Percentiles rank a stretch among this genome's conserved stretches.
These are phyloP conservation scores for Eustalomyia histrio DNA, from an alignment of 2,888 invertebrate genomes.

Conservation along the genomic window DNA sequence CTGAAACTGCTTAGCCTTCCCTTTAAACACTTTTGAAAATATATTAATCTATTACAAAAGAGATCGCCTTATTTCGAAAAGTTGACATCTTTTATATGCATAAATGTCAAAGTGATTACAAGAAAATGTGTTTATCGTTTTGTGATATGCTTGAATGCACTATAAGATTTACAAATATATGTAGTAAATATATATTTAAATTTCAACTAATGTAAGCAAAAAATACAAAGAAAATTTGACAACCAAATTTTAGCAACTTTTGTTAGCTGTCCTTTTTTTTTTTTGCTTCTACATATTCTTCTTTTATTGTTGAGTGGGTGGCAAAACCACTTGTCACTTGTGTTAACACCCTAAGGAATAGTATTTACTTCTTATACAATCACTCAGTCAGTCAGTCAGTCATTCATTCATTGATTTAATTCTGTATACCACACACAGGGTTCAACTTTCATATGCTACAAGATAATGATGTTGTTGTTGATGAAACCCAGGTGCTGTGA, in stretches of 20 bases:
- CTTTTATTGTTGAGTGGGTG: slow-evolving; percentile 21
- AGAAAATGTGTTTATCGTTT: slow-evolving; percentile 77
- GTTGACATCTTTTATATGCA: slow-evolving; percentile 72
- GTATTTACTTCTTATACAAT: slow-evolving; percentile 40
- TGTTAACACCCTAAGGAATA: slow-evolving; percentile 62
- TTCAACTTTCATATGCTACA: slow-evolving; percentile 38
- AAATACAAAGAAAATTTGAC: slow-evolving; percentile 38
- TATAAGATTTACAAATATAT: slow-evolving; percentile 52
- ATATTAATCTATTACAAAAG: background rate
- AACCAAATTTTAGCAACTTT: slow-evolving; percentile 55
- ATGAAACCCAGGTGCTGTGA: slow-evolving; percentile 76
- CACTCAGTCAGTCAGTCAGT: slow-evolving; percentile 31
- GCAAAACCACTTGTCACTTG: slow-evolving; percentile 62
- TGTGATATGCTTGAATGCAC: slow-evolving; percentile 74
- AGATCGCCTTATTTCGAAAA: slow-evolving; percentile 48
- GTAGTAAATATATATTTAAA: slow-evolving; percentile 51
- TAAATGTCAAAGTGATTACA: slow-evolving; percentile 79
- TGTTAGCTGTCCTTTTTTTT: slow-evolving; percentile 41
- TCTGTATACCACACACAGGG: slow-evolving; percentile 14
- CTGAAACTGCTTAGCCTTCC: background rate
- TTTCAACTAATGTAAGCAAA: slow-evolving; percentile 65
- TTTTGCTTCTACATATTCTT: background rate
- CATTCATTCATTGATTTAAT: slow-evolving; percentile 32
- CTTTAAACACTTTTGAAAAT: background rate
- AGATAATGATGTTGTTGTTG: slow-evolving; percentile 32